Conservation (phyloP, 2,113 vertebrate genomes). For the Brienomyrus longianalis region DNA sequence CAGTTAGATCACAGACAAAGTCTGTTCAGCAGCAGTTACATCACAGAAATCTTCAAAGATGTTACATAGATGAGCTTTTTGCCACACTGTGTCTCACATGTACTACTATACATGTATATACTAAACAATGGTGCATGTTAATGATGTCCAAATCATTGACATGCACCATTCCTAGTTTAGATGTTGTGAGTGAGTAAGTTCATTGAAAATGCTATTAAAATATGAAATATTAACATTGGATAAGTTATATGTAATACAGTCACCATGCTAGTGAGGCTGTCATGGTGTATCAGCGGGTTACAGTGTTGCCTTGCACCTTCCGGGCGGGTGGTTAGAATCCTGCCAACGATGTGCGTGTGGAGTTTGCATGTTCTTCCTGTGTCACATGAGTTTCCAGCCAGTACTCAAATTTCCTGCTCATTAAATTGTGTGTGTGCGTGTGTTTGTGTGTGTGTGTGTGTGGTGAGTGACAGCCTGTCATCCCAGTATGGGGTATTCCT, state of each 20-base stretch:
- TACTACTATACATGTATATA: too few relatives aligned
- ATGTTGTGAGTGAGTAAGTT: background rate
- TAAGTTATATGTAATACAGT: background rate
- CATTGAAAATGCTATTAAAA: background rate
- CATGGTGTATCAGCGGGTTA: background rate
- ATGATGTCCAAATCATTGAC: background rate
- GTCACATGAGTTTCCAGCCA: background rate
- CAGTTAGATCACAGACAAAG: background rate
- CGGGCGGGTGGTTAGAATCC: background rate
- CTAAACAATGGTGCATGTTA: background rate
- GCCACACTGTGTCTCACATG: background rate
- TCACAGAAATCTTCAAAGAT: background rate
- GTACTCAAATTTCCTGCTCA: background rate
- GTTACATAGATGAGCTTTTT: background rate
- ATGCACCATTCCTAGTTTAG: background rate
- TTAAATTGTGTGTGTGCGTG: background rate
- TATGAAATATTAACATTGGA: background rate
- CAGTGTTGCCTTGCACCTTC: background rate
- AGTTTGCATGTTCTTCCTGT: background rate
- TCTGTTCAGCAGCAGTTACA: background rate
- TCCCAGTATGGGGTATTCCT: background rate
- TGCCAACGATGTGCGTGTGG: background rate
- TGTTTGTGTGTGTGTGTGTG: background rate
- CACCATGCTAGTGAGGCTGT: background rate
- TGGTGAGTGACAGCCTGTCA: background rate